These are phyloP conservation scores for Agrotis clavis DNA, from an alignment of 2,888 invertebrate species.

Conservation along the genomic window DNA sequence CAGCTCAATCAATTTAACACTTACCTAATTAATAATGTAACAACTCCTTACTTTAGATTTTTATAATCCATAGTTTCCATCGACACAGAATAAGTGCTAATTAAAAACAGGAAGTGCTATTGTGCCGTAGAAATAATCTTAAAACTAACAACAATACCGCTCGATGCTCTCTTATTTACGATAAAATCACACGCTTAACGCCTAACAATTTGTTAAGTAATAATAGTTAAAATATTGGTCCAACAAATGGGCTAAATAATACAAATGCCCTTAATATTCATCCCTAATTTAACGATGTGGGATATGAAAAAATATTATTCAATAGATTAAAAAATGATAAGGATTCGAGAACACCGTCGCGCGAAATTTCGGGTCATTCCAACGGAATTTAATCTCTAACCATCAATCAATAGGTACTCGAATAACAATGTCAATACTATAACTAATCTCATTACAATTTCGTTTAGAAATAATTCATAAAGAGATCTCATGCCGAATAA, in stretches of 20 bases:
- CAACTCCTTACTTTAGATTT: slow-evolving; percentile 90
- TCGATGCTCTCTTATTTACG: slow-evolving; percentile 90
- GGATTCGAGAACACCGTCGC: slow-evolving; percentile 88
- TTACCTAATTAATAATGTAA: slow-evolving; percentile 91
- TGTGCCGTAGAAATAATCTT: slow-evolving; percentile 90
- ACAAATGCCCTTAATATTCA: slow-evolving; percentile 91
- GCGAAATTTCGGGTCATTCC: slow-evolving; percentile 82
- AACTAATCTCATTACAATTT: slow-evolving; percentile 91
- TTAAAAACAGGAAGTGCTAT: slow-evolving; percentile 91
- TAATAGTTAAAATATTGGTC: slow-evolving; percentile 92
- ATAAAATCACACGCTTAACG: slow-evolving; percentile 91
- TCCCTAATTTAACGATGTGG: slow-evolving; percentile 91
- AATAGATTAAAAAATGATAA: slow-evolving; percentile 91
- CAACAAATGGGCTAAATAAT: slow-evolving; percentile 92
- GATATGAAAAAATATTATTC: slow-evolving; percentile 91
- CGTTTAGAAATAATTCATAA: slow-evolving; percentile 87
- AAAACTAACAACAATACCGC: slow-evolving; percentile 91
- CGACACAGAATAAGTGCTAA: slow-evolving; percentile 92
- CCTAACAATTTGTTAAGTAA: slow-evolving; percentile 91
- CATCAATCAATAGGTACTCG: slow-evolving; percentile 88
- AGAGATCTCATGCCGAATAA: slow-evolving; percentile 86
- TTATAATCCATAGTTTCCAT: slow-evolving; percentile 88
- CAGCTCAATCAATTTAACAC: slow-evolving; percentile 91
- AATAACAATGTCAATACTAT: slow-evolving; percentile 91
- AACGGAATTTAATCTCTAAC: slow-evolving; percentile 88